Conservation (phyloP, 2,797 vertebrate species). For the Myotis pilosus region DNA sequence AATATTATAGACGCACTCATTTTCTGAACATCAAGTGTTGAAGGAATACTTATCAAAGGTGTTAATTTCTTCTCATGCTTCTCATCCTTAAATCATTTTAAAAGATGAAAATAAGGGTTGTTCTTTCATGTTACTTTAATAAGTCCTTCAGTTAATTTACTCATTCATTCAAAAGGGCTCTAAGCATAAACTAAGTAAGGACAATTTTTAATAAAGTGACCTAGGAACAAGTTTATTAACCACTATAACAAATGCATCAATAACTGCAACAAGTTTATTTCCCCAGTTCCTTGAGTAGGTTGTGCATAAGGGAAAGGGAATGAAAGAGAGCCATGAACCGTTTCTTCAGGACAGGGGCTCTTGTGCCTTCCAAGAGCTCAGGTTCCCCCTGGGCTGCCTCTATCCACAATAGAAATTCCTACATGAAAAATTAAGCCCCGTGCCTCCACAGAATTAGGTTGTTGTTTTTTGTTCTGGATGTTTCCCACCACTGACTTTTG, state of each 20-base stretch:
- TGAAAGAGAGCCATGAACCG: background rate
- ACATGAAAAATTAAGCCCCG: background rate
- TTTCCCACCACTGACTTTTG: background rate
- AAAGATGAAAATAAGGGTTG: slow-evolving; percentile 51
- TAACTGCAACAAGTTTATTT: background rate
- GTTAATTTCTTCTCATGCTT: slow-evolving; percentile 55
- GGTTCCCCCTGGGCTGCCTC: background rate
- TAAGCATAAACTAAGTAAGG: background rate
- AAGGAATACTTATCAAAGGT: slow-evolving; percentile 32
- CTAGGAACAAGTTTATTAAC: background rate
- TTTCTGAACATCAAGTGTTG: slow-evolving; percentile 52
- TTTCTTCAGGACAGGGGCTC: background rate
- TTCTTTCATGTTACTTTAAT: slow-evolving; percentile 46
- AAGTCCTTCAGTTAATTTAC: background rate
- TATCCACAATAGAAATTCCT: background rate
- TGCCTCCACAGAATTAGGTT: background rate
- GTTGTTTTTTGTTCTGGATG: background rate
- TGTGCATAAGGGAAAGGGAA: background rate
- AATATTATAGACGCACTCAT: slow-evolving; percentile 47
- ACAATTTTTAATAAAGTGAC: background rate
- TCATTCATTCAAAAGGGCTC: background rate
- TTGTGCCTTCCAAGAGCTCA: background rate
- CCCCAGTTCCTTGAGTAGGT: background rate
- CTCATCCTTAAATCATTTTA: slow-evolving; percentile 34
- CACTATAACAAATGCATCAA: background rate